A percentile compares a stretch with the other conserved stretches of the same genome.
Conservation (phyloP, 2,113 vertebrate species). For the Gobius niger region DNA sequence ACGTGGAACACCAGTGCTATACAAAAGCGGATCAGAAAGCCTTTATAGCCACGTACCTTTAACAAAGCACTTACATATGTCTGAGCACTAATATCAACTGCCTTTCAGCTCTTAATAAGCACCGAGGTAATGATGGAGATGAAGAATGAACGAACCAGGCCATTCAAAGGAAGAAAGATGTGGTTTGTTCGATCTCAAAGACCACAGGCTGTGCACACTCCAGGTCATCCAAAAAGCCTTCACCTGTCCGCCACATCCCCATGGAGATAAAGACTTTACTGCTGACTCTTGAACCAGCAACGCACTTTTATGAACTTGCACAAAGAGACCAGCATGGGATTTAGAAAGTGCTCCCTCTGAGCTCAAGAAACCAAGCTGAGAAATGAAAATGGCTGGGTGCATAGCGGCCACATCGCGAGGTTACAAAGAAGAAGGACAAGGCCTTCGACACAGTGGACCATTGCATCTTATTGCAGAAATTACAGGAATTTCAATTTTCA, state of each 20-base stretch:
- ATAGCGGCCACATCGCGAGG: no score
- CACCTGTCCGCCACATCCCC: slow-evolving; percentile 19
- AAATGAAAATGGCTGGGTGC: no score
- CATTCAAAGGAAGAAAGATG: slow-evolving; percentile 16
- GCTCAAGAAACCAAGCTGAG: neutral
- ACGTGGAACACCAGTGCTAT: no score
- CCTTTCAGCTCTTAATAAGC: slow-evolving; percentile 40
- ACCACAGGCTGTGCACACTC: slow-evolving; percentile 29
- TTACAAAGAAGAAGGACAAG: no score
- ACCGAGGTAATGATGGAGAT: slow-evolving; percentile 18
- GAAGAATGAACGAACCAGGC: slow-evolving; percentile 7
- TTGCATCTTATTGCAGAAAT: no score
- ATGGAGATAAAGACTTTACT: slow-evolving; percentile 16
- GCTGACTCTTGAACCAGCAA: neutral
- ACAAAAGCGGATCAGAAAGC: neutral
- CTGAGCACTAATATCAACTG: slow-evolving; percentile 26
- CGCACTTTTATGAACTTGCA: neutral
- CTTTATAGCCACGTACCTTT: neutral
- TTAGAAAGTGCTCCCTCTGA: no score
- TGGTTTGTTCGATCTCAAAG: slow-evolving; percentile 1
- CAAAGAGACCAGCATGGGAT: slow-evolving; percentile 8
- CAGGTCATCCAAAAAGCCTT: slow-evolving; percentile 24
- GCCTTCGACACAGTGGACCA: no score
- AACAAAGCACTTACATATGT: neutral
- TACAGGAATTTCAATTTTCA: no score